Base-by-base conservation (phyloP, 2,888 invertebrate species). In the Eristalinus sepulchralis region DNA sequence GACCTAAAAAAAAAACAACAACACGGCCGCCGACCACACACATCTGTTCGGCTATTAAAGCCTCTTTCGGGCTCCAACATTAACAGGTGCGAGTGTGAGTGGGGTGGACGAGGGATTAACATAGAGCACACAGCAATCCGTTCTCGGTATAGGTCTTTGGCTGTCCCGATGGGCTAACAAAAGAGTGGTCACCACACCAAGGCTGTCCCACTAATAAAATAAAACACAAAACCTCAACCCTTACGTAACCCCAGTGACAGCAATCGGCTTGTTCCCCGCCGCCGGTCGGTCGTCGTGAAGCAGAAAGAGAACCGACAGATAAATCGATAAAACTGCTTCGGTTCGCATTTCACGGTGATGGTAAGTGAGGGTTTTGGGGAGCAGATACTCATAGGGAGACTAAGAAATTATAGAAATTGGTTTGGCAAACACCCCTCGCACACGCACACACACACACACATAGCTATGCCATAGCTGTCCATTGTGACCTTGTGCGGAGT, bases 401-500 rank as follows among this genome's bases (percentile, higher is more conserved):
- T 31, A 76, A 31, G 34, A 68, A 72, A 73, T 76, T 80, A 76
- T 66, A 81, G 55, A 81, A 81, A 81, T 68, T 77, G 63, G 68
- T 81, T 81, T 85, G 68, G 39, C 53, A 73, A 67, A 76, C 55
- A 78, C 47, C 27, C 27, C 27, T 34, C 34, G 64, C 27, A 39
- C 60, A 63, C 31, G 27, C 20, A 55, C 34, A 36, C 31, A 70
- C 20, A 55, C 34, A 36, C 31, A 70, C 1, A 34, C 24, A 57
- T 53, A 20, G 11, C 33, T 57, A 31, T 20, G 33, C 20, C 36
- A 34, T 62, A 60, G 36, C 67, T 75, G 57, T 55, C 31, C 64
- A 47, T 63, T 64, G 22, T 77, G 81, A 82, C 85, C 85, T 85
- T 85, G 85, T 13, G 68, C 34, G 36, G 64, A 82, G 68, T 80